These are phyloP conservation scores for Remorina albescens DNA, from an alignment of 2,797 vertebrate genomes.

Conservation along the genomic window DNA sequence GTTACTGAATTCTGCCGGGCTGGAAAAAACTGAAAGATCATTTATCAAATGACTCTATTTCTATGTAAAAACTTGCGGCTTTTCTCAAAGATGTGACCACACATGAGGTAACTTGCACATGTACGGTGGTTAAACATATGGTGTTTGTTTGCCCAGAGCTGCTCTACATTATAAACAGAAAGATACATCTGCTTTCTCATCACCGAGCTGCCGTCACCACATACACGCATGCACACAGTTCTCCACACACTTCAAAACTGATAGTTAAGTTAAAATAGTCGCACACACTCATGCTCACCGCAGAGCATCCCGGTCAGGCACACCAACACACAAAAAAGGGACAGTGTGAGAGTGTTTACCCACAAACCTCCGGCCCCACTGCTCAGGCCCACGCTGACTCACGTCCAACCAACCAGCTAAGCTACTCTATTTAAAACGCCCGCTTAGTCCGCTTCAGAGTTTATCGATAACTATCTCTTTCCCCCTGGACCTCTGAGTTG, in stretches of 20 bases:
- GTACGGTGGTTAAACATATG: conserved; percentile 64
- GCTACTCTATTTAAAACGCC: conserved; percentile 68
- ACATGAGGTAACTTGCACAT: conserved; percentile 37
- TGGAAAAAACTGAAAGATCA: conserved; percentile 16
- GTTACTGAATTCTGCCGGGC: conserved; percentile 13
- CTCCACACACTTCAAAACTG: conserved; percentile 69
- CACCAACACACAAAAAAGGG: conserved; percentile 64
- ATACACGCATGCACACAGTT: conserved; percentile 48
- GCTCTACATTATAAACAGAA: conserved; percentile 47
- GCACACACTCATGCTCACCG: conserved; percentile 57
- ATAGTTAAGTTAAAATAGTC: conserved; percentile 80
- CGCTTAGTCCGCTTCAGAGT: conserved; percentile 24
- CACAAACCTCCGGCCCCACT: conserved; percentile 66
- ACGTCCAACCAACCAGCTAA: conserved; percentile 55
- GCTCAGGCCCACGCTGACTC: conserved; percentile 60
- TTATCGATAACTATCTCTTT: conserved; percentile 60
- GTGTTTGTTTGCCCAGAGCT: conserved; percentile 56
- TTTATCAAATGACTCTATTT: conserved; percentile 48
- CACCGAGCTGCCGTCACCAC: conserved; percentile 35
- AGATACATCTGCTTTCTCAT: conserved; percentile 73
- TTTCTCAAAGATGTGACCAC: conserved; percentile 51
- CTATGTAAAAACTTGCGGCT: conserved; percentile 52
- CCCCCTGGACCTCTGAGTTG: conserved; percentile 3
- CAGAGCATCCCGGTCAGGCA: conserved; percentile 61
- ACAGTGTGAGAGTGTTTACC: conserved; percentile 62